A percentile compares a stretch with the other conserved stretches of the same genome.
Conservation (phyloP, 1,140 invertebrate genomes). For the Planococcus citri region DNA sequence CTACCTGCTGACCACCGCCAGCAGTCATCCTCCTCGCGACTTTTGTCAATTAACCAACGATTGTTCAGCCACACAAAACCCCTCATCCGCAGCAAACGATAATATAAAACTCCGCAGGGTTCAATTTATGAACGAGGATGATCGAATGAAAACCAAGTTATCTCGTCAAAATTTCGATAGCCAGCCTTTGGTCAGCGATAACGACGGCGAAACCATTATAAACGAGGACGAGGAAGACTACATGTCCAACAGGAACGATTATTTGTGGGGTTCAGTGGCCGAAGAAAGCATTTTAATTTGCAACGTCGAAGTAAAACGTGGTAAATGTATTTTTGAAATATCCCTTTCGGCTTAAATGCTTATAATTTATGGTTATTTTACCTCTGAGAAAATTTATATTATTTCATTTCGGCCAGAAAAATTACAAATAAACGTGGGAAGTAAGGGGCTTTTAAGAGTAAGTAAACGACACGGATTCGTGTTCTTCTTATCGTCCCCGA, state of each 20-base stretch:
- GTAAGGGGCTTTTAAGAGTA: no score
- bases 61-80: background rate
- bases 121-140: background rate
- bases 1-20: background rate
- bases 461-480: no score
- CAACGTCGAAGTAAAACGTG: background rate
- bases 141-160: background rate
- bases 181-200: background rate
- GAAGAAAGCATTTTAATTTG: constrained; percentile 9
- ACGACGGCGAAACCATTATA: background rate
- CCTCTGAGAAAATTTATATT: background rate
- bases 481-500: no score
- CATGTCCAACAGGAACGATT: background rate
- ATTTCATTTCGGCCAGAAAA: background rate
- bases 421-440: no score
- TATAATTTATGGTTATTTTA: background rate
- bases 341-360: background rate
- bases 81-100: background rate
- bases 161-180: background rate
- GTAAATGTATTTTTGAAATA: background rate
- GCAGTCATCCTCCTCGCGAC: background rate
- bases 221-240: background rate
- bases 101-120: background rate
- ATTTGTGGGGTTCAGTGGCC: background rate
- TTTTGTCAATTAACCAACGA: constrained; percentile 8